phyloP scores from a whole-genome alignment of 2,113 vertebrate genomes.

The Saimiri boliviensis region DNA sequence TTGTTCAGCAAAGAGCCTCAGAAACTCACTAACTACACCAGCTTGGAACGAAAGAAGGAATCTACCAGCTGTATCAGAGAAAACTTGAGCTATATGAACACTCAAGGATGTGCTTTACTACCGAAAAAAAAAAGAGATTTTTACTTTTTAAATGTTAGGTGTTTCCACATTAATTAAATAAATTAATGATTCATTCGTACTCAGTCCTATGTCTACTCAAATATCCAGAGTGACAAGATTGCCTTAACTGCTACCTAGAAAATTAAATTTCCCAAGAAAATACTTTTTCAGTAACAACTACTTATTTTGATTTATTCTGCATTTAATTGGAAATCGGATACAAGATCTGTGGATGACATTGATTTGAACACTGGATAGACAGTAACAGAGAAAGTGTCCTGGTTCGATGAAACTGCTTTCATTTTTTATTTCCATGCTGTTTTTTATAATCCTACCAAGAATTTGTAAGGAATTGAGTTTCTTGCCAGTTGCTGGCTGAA shows the following conservation, averaged over 20 bases:
- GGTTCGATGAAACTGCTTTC: not conserved
- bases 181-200: not conserved
- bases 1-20: not conserved
- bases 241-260: not conserved
- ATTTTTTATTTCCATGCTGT: conserved; percentile 30
- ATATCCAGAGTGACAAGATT: not conserved
- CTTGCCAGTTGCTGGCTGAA: not conserved
- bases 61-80: not conserved
- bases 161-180: not conserved
- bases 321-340: not conserved
- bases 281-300: not conserved
- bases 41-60: not conserved
- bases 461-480: conserved; percentile 27
- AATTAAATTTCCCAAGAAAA: not conserved
- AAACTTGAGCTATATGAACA: not conserved
- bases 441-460: not conserved
- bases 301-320: not conserved
- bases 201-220: not conserved
- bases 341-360: not conserved
- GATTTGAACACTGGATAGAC: conserved; percentile 10
- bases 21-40: not conserved
- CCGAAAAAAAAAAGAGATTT: not conserved
- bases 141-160: not conserved
- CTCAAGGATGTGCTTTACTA: not conserved
- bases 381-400: not conserved